These are phyloP conservation scores for Recurvirostra avosetta DNA, from an alignment of 2,113 vertebrate genomes.

Conservation along the genomic window DNA sequence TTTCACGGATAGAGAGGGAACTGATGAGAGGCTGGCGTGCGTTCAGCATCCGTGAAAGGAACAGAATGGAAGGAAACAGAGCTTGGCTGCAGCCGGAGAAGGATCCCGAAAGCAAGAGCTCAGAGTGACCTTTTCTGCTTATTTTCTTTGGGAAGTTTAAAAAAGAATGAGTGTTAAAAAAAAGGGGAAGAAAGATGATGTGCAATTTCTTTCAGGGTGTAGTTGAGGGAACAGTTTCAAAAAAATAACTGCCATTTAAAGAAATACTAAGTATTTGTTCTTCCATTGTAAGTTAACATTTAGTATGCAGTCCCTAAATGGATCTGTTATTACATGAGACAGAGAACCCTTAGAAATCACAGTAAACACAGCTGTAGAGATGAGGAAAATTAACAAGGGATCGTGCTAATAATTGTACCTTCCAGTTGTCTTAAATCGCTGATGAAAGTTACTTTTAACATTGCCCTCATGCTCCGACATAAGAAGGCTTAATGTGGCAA, in stretches of 20 bases:
- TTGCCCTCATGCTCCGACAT: not conserved
- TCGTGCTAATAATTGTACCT: conserved; percentile 14
- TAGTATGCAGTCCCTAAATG: not conserved
- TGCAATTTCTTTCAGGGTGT: not conserved
- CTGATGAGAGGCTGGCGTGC: not conserved
- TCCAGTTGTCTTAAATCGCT: not conserved
- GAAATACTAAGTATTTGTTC: conserved; percentile 16
- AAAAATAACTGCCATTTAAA: not conserved
- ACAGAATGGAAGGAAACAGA: not conserved
- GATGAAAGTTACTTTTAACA: not conserved
- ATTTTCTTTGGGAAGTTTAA: not conserved
- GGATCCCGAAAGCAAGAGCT: not conserved
- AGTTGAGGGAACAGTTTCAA: not conserved
- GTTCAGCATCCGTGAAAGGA: conserved; percentile 6
- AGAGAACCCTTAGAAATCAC: conserved; percentile 18
- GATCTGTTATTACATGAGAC: conserved; percentile 35
- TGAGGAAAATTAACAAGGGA: not conserved
- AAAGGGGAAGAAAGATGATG: not conserved
- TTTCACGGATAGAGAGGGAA: not conserved
- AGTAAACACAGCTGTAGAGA: conserved; percentile 47
- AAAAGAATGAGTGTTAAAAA: not conserved
- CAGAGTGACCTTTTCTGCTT: not conserved
- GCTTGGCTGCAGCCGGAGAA: not conserved
- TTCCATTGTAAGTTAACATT: not conserved
- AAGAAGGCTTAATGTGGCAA: not conserved